Evolutionary conservation across 2,888 invertebrate genomes (phyloP).

Genomic region (Aphrophora alni): DNA sequence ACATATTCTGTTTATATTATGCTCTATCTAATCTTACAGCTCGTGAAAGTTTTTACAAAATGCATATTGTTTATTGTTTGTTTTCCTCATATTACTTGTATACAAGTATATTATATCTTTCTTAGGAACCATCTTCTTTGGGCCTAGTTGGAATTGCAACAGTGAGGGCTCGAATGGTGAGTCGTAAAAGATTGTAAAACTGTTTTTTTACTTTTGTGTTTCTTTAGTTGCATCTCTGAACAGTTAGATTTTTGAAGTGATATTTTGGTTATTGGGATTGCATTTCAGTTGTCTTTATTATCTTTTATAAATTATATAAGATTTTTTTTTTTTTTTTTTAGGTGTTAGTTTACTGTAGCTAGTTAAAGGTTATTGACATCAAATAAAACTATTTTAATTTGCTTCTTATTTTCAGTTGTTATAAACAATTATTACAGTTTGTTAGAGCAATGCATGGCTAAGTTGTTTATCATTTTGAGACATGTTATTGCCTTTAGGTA

Average conservation of each 20-base stretch:
- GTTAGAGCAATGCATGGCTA: background rate
- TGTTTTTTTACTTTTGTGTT: too few relatives aligned
- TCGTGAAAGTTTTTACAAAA: too few relatives aligned
- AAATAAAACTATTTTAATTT: background rate
- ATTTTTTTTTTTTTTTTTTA: background rate
- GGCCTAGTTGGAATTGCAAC: background rate
- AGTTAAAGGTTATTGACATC: background rate
- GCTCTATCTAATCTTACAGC: too few relatives aligned
- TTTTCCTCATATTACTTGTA: background rate
- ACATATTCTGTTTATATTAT: too few relatives aligned
- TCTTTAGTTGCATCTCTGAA: background rate
- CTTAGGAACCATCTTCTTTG: background rate
- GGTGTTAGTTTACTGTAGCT: background rate
- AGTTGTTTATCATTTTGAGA: too few relatives aligned
- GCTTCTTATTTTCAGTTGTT: background rate
- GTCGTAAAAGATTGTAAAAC: background rate
- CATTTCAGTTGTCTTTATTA: background rate
- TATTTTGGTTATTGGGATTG: background rate
- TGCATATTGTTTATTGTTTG: too few relatives aligned
- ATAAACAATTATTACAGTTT: background rate
- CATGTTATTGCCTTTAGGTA: too few relatives aligned
- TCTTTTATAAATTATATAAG: background rate
- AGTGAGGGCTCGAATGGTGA: background rate
- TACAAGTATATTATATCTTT: background rate
- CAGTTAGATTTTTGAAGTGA: background rate